These are phyloP conservation scores for Megalops atlanticus DNA, from an alignment of 2,113 vertebrate species.

Conservation along the genomic window DNA sequence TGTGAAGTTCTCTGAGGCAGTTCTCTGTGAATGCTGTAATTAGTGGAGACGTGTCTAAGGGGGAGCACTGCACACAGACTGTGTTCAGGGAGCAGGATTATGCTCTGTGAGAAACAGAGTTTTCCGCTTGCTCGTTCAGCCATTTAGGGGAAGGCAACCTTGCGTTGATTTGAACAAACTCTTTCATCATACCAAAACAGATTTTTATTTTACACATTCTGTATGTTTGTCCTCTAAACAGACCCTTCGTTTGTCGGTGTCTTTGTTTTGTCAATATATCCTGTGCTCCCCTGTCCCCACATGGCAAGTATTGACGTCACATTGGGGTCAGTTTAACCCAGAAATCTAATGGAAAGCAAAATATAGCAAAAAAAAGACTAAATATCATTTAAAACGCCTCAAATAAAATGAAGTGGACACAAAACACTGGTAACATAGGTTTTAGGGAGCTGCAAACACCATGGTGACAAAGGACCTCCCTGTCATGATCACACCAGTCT, in stretches of 20 bases:
- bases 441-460: neutral
- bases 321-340: neutral
- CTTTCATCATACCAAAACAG: neutral
- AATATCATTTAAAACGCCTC: too few relatives aligned
- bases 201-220: neutral
- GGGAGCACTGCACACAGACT: neutral
- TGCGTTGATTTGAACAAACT: neutral
- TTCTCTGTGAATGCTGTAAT: neutral
- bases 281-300: neutral
- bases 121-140: too few relatives aligned
- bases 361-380: too few relatives aligned
- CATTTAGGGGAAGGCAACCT: too few relatives aligned
- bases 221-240: neutral
- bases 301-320: neutral
- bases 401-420: too few relatives aligned
- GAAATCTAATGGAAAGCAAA: neutral
- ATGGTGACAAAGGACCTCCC: neutral
- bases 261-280: neutral
- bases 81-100: neutral
- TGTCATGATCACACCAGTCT: conserved; percentile 9
- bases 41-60: neutral
- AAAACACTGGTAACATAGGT: too few relatives aligned
- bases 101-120: neutral
- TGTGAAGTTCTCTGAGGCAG: neutral
- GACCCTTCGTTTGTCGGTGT: neutral